Base-by-base conservation (phyloP, 2,888 invertebrate genomes). In the Tipula lateralis region DNA sequence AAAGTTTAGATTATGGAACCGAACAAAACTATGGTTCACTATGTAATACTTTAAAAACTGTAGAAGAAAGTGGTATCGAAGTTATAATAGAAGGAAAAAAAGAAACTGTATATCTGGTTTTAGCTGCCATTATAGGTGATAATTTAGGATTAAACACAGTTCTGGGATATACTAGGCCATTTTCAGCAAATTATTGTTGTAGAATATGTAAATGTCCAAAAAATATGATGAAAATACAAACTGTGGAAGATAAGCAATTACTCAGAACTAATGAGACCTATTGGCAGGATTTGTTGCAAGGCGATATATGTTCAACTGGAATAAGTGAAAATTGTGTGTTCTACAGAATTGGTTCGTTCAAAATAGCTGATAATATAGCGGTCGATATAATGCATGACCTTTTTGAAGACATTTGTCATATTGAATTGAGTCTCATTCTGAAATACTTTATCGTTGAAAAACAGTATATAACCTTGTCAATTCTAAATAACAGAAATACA, bases 281-380 rank as follows among this genome's bases (percentile, higher is more conserved):
- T 44, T n/a, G 44, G 16, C 2, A 44, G 2, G 44, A 44, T 44
- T 44, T 16, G 16, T 0, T 44, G 0, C 0, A 44, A 44, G 16
- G 39, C 0, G 16, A 44, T 44, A 1, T 16, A 16, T n/a, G 16
- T 1, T 0, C 1, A 16, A 44, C 44, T 16, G 16, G 44, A 0
- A 39, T 39, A 12, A 39, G 0, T 89, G 88, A 85, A 85, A 87
- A n/a, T 39, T 39, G 39, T 12, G 44, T 44, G 0, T 44, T 44
- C 16, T 16, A 44, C 2, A 16, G 4, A 44, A 44, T 44, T 1
- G 2, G 1, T 16, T 44, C 44, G 3, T 44, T 44, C 2, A 44
- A 16, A 44, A 16, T 44, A 0, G 16, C 16, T 16, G 44, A 44
- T 44, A 44, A 44, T 44, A 16, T 44, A 5, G 3, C 44, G 1